Evolutionary conservation across 2,113 vertebrate species (phyloP).

Genomic region (Oxyura jamaicensis): DNA sequence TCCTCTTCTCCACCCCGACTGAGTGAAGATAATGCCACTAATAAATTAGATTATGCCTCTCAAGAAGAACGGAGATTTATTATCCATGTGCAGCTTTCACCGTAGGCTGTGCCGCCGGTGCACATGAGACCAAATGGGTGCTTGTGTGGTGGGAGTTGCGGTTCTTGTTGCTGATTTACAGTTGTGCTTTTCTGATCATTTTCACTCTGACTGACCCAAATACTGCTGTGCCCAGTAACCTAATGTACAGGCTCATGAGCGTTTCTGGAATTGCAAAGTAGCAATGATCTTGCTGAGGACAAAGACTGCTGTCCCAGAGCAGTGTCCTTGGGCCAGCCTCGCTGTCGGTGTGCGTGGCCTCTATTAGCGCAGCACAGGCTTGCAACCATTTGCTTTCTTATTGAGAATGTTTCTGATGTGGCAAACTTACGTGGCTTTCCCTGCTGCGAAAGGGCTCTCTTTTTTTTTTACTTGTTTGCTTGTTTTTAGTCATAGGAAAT

Average conservation of each 20-base stretch:
- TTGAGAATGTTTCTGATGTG: background rate
- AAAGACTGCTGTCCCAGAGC: background rate
- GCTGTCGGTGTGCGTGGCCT: background rate
- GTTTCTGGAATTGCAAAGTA: rapidly evolving
- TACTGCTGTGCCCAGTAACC: rapidly evolving
- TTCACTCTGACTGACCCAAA: background rate
- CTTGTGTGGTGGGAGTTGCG: background rate
- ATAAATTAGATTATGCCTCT: constrained; percentile 8
- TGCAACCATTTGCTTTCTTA: background rate
- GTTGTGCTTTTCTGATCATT: background rate
- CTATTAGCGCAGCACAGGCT: background rate
- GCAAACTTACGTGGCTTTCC: background rate
- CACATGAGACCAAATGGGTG: background rate
- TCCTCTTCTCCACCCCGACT: background rate
- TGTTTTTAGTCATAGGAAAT: constrained; percentile 36
- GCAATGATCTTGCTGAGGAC: background rate
- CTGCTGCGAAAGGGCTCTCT: background rate
- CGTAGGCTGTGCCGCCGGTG: background rate
- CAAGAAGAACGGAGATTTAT: background rate
- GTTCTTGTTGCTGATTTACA: background rate
- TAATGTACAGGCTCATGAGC: rapidly evolving
- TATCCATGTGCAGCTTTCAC: background rate
- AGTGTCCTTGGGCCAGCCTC: background rate
- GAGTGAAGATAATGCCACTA: background rate
- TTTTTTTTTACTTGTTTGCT: background rate